phyloP scores from a whole-genome alignment of 2,888 invertebrate species.

The Lasius platythorax region DNA sequence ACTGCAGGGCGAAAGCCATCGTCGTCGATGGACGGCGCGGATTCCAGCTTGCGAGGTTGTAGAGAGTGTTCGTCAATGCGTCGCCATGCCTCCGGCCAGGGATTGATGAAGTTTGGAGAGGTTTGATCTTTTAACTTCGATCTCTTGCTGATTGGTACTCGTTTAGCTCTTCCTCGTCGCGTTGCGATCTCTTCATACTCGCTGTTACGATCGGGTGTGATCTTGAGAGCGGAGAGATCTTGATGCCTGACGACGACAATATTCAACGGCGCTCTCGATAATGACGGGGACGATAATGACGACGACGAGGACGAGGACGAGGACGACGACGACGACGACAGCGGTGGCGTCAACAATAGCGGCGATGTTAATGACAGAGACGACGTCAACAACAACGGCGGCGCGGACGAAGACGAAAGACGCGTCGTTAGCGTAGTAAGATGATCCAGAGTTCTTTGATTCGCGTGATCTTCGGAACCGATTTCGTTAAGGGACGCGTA shows the following conservation, averaged over 20 bases:
- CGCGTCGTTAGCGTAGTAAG: slow-evolving; percentile 29
- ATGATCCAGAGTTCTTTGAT: slow-evolving; percentile 45
- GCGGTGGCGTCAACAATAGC: slow-evolving; percentile 42
- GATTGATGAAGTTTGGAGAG: slow-evolving; percentile 35
- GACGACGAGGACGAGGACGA: slow-evolving; percentile 1
- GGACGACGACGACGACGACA: slow-evolving; percentile 26
- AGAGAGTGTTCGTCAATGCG: slow-evolving; percentile 26
- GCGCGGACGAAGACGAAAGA: slow-evolving; percentile 26
- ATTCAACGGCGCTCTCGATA: slow-evolving; percentile 22
- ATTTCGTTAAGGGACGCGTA: slow-evolving; percentile 8
- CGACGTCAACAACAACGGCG: slow-evolving; percentile 31
- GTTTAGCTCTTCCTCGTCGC: slow-evolving; percentile 41
- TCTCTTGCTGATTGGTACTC: slow-evolving; percentile 37
- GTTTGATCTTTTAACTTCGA: slow-evolving; percentile 52
- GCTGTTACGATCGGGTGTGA: slow-evolving; percentile 50
- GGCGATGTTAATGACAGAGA: slow-evolving; percentile 65
- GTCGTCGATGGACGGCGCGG: slow-evolving; percentile 33
- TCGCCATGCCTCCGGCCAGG: slow-evolving; percentile 51
- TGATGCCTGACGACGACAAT: slow-evolving; percentile 2
- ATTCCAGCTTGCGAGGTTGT: slow-evolving; percentile 43
- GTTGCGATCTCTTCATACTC: slow-evolving; percentile 53
- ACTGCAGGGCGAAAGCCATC: slow-evolving; percentile 5
- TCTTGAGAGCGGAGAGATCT: neutral
- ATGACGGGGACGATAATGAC: neutral
- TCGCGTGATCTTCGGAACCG: slow-evolving; percentile 9